These are phyloP conservation scores for Agrochola macilenta DNA, from an alignment of 2,888 invertebrate genomes.

Conservation along the genomic window DNA sequence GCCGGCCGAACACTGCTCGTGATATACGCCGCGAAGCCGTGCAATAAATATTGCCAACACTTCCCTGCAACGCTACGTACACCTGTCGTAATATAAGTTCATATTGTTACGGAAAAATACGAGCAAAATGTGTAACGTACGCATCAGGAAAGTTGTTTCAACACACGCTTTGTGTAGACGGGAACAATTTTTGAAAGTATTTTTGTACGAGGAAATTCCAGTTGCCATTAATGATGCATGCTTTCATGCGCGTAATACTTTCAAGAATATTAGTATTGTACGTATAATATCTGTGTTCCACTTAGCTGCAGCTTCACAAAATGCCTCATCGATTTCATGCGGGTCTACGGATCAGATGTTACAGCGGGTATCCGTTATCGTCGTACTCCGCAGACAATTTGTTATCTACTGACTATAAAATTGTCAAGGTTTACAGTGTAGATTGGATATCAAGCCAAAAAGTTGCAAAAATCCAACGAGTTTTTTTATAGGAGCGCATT, in stretches of 20 bases:
- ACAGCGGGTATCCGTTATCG: neutral
- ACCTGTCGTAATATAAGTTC: conserved; percentile 38
- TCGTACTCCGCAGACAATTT: neutral
- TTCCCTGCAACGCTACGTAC: conserved; percentile 44
- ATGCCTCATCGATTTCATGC: conserved; percentile 38
- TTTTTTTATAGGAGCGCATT: neutral
- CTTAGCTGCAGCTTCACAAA: conserved; percentile 21
- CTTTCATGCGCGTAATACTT: conserved; percentile 7
- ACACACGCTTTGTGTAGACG: conserved; percentile 21
- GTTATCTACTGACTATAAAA: neutral
- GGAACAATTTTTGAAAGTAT: conserved; percentile 31
- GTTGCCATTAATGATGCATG: conserved; percentile 10
- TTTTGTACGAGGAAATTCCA: conserved; percentile 18
- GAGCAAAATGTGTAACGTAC: conserved; percentile 38
- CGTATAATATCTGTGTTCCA: conserved; percentile 3
- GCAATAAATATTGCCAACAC: conserved; percentile 64
- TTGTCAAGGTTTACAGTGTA: neutral
- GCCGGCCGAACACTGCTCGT: conserved; percentile 71
- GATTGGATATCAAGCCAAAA: neutral
- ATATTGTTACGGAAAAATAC: conserved; percentile 47
- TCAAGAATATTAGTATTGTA: conserved; percentile 6
- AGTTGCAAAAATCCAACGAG: neutral
- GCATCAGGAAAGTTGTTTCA: conserved; percentile 47
- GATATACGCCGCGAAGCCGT: conserved; percentile 53
- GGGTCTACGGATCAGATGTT: conserved; percentile 8